Evolutionary conservation across 2,113 vertebrate genomes (phyloP).

Genomic region (Eulemur rufifrons): DNA sequence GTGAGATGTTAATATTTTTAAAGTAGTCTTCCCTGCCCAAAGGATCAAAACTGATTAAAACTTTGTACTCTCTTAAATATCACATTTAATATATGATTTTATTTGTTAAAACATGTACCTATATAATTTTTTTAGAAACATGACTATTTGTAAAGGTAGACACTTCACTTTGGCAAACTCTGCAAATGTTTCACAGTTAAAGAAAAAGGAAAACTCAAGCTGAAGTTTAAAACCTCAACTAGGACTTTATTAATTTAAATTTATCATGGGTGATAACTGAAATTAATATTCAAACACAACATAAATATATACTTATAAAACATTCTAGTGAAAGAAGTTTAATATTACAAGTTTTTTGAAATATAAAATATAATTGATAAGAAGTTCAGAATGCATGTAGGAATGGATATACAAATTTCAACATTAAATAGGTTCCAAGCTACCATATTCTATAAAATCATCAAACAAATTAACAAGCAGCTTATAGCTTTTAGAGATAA

Average conservation of each 20-base stretch:
- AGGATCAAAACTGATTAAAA: neutral
- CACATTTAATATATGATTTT: neutral
- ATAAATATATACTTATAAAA: neutral
- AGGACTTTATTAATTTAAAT: neutral
- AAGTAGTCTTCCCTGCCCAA: neutral
- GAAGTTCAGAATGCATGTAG: neutral
- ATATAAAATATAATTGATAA: conserved; percentile 40
- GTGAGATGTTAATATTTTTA: neutral
- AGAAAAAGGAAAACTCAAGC: neutral
- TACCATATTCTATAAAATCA: neutral
- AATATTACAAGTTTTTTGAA: neutral
- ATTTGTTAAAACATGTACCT: neutral
- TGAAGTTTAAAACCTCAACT: neutral
- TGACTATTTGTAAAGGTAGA: neutral
- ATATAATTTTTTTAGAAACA: neutral
- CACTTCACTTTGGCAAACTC: neutral
- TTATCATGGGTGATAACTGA: neutral
- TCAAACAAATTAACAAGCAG: neutral
- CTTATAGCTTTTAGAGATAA: neutral
- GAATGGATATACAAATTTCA: neutral
- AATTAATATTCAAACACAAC: conserved; percentile 8
- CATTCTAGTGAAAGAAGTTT: conserved; percentile 29
- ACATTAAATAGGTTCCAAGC: neutral
- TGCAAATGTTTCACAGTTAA: neutral
- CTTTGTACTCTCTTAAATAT: neutral